phyloP scores from a whole-genome alignment of 2,888 invertebrate species.

The Drosophila pseudotakahashii region DNA sequence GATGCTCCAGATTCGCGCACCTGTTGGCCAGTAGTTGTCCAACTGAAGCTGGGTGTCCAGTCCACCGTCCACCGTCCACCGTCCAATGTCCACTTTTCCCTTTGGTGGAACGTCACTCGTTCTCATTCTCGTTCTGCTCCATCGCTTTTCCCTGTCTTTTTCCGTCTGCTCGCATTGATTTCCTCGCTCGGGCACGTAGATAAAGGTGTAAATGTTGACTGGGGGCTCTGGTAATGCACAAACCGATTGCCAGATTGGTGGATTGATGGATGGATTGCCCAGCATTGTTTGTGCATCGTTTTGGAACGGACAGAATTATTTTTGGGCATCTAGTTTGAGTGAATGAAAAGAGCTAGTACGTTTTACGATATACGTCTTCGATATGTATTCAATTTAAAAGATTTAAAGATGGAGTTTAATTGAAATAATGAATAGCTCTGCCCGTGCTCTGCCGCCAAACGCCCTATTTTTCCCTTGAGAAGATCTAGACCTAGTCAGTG shows the following conservation, averaged over 20 bases:
- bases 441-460: too few species aligned
- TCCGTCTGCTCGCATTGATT: conserved; percentile 17
- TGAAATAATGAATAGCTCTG: too few species aligned
- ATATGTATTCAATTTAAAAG: neutral
- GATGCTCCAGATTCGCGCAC: conserved; percentile 76
- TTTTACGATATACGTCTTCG: neutral
- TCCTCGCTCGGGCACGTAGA: conserved; percentile 18
- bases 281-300: neutral
- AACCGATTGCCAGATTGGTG: conserved; percentile 10
- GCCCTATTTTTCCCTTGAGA: too few species aligned
- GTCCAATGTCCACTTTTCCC: neutral
- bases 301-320: neutral
- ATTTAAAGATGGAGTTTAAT: too few species aligned
- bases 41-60: too few species aligned
- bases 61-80: neutral
- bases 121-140: conserved; percentile 2
- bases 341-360: neutral
- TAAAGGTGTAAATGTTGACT: conserved; percentile 32
- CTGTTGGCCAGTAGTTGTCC: conserved; percentile 68
- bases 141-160: neutral
- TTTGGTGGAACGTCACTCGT: neutral
- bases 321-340: neutral
- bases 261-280: conserved; percentile 8
- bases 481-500: too few species aligned
- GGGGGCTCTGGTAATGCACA: conserved; percentile 33